Percentiles rank a stretch among this genome's conserved stretches.
These are phyloP conservation scores for Cryptus viduatorius DNA, from an alignment of 2,888 invertebrate genomes.

Conservation along the genomic window DNA sequence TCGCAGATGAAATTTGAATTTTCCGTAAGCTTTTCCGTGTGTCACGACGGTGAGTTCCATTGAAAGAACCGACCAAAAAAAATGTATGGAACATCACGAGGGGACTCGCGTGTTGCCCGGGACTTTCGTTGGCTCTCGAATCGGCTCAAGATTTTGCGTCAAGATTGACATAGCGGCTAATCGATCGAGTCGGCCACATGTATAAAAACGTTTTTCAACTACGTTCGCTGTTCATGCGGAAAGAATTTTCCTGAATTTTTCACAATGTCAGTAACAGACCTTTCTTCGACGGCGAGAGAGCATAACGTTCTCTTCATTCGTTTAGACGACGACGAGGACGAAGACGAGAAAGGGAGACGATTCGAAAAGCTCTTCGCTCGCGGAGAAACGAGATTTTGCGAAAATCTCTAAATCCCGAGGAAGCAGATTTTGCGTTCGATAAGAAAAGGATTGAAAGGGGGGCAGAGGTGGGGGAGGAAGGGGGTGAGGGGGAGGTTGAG, in stretches of 20 bases:
- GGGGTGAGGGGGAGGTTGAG: not conserved
- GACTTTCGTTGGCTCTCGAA: conserved; percentile 27
- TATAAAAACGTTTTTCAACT: conserved; percentile 55
- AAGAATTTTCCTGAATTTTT: conserved; percentile 44
- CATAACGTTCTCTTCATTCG: conserved; percentile 18
- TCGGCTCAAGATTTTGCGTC: conserved; percentile 10
- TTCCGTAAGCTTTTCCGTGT: conserved; percentile 25
- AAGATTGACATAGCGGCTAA: conserved; percentile 48
- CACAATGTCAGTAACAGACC: conserved; percentile 48
- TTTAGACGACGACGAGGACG: not conserved
- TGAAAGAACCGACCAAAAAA: conserved; percentile 72
- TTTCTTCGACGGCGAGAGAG: not conserved
- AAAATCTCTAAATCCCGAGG: conserved; percentile 6
- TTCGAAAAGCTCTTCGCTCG: conserved; percentile 23
- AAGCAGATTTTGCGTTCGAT: not conserved
- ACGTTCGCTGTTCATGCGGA: not conserved
- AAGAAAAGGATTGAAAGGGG: not conserved
- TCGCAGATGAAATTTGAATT: conserved; percentile 79
- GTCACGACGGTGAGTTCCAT: conserved; percentile 26
- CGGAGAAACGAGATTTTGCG: conserved; percentile 39
- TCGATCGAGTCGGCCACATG: conserved; percentile 51
- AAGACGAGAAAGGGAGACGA: not conserved
- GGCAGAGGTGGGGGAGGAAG: too few relatives aligned
- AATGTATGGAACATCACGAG: conserved; percentile 76
- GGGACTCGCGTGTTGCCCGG: conserved; percentile 63